Base-by-base conservation (phyloP, 1,140 invertebrate species). In the Solenopsis fugax region DNA sequence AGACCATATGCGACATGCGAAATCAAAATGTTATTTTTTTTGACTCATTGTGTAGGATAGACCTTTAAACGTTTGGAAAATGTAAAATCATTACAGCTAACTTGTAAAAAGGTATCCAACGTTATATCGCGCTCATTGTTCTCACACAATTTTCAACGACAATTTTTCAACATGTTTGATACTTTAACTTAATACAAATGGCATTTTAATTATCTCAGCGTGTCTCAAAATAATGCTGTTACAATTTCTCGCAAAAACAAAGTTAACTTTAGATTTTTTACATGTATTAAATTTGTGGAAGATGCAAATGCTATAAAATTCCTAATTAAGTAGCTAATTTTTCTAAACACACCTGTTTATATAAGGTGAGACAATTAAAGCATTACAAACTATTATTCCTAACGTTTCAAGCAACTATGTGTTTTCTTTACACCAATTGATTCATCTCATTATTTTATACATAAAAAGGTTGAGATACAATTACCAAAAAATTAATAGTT, bases 11-110 rank as follows among this genome's bases (percentile, higher is more conserved):
- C 54, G 80, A 60, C 41, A 84, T 48, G 24, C 54, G 69, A 84
- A 29, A 84, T 84, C 80, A 75, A 60, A 84, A 60, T 60, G 24
- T 75, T 84, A 48, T 84, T 84, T 73, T 29, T 84, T 73, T 84
- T 18, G 34, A 58, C 45, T 84, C 29, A 84, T 75, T 62, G 69
- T 56, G 34, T 37, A 45, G 73, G 73, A 73, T 50, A 60, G 24
- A 84, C 41, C 18, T 73, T 48, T 84, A 84, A 75, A 37, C 18
- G 54, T n/a, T 73, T 34, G 16, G 48, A 29, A 62, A 41, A 84
- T 60, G 69, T n/a, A 48, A 73, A 73, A 82, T 16, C 48, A 48
- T 73, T 21, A 69, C 21, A 18, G 18, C 9, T 56, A 60, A 60
- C 69, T 34, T 69, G 41, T 60, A 37, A 75, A 84, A 73, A 75